Percentiles rank a stretch among this genome's conserved stretches.
phyloP scores from a whole-genome alignment of 2,797 vertebrate species.

The Myripristis murdjan region DNA sequence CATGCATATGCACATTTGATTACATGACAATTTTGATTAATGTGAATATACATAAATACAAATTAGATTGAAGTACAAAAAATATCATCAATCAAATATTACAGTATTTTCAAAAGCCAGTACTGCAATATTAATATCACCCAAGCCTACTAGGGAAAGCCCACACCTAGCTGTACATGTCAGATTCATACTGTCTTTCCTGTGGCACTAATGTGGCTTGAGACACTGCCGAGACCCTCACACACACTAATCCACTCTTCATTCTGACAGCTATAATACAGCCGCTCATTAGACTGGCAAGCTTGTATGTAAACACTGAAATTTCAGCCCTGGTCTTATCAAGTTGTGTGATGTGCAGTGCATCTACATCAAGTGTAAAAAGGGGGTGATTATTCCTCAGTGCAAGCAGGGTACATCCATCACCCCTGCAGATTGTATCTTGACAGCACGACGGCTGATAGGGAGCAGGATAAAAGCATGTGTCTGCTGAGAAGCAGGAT shows the following conservation, averaged over 20 bases:
- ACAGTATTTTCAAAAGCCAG: no score
- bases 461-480: constrained; percentile 60
- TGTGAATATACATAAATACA: no score
- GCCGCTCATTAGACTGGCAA: constrained; percentile 1
- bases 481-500: constrained; percentile 54
- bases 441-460: constrained; percentile 40
- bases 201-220: no score
- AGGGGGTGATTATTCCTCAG: constrained; percentile 34
- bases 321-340: constrained; percentile 4
- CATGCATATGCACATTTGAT: no score
- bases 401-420: constrained; percentile 35
- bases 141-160: no score
- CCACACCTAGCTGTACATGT: background rate
- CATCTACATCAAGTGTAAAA: constrained; percentile 33
- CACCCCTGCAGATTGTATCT: constrained; percentile 45
- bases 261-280: background rate
- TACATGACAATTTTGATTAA: no score
- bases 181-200: no score
- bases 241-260: background rate
- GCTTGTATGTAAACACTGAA: constrained; percentile 17
- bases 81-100: no score
- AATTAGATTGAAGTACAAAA: no score
- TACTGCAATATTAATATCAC: no score
- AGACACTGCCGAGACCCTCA: background rate
- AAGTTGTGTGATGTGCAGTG: constrained; percentile 15